These are phyloP conservation scores for Halictus ligatus DNA, from an alignment of 2,888 invertebrate genomes.

Conservation along the genomic window DNA sequence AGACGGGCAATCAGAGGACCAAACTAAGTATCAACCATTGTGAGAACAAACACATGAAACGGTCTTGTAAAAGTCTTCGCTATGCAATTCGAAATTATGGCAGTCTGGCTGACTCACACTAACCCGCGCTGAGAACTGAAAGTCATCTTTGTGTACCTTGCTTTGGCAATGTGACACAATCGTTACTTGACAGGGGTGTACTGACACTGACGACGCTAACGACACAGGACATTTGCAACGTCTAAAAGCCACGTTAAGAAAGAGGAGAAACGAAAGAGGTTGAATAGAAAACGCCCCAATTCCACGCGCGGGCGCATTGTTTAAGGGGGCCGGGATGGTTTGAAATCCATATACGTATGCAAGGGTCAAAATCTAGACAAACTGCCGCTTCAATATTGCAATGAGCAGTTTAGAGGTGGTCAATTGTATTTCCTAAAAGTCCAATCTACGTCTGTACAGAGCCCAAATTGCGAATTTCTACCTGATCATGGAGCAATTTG, in stretches of 20 bases:
- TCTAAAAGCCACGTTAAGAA: background rate
- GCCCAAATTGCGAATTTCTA: too few species aligned
- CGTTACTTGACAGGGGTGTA: background rate
- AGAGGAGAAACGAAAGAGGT: background rate
- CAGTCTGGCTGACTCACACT: too few species aligned
- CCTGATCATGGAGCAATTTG: too few species aligned
- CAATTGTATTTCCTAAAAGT: too few species aligned
- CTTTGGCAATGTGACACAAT: background rate
- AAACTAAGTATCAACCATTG: background rate
- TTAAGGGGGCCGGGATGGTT: too few species aligned
- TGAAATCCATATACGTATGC: too few species aligned
- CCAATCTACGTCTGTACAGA: too few species aligned
- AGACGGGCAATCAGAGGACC: constrained; percentile 12
- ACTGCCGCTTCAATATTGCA: too few species aligned
- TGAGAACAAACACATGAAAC: background rate
- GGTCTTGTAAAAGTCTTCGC: background rate
- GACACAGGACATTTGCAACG: background rate
- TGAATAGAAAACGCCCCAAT: too few species aligned
- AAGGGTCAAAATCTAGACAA: too few species aligned
- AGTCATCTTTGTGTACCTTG: background rate
- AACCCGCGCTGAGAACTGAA: background rate
- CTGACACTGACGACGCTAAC: background rate
- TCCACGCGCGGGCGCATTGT: background rate
- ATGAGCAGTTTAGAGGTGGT: too few species aligned
- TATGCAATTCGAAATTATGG: background rate